Evolutionary conservation across 2,888 invertebrate species (phyloP).

Genomic region (Papilio elwesi): DNA sequence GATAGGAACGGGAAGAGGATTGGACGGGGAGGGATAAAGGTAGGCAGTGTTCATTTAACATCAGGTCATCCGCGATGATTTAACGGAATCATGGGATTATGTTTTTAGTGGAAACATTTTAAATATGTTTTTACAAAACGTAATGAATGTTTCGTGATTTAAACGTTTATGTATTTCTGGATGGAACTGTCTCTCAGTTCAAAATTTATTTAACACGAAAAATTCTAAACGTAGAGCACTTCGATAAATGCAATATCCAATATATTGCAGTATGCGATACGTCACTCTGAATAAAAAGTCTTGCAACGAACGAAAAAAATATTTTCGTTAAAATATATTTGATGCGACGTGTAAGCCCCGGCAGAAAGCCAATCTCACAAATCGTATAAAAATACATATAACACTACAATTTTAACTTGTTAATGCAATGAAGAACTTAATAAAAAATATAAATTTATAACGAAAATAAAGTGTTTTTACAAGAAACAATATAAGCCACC

Average conservation of each 20-base stretch:
- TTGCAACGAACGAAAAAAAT: not conserved
- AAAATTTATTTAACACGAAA: not conserved
- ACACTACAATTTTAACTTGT: not conserved
- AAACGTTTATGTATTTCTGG: not conserved
- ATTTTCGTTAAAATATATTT: constrained; percentile 6
- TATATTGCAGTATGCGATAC: constrained; percentile 3
- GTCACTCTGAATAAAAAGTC: constrained; percentile 12
- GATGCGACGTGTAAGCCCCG: not conserved
- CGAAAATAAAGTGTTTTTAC: no score
- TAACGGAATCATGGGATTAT: not conserved
- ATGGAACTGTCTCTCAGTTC: no score
- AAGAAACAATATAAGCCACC: not conserved
- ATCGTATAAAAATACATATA: not conserved
- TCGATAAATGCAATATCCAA: constrained; percentile 10
- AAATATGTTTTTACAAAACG: no score
- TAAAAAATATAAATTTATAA: not conserved
- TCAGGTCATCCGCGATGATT: no score
- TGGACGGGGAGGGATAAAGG: no score
- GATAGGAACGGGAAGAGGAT: no score
- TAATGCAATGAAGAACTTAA: not conserved
- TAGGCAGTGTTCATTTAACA: no score
- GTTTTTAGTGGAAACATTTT: not conserved
- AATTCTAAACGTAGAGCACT: not conserved
- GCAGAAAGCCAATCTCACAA: constrained; percentile 1
- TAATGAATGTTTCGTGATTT: no score